Evolutionary conservation across 2,113 vertebrate species (phyloP).

Genomic region (Oplegnathus fasciatus): DNA sequence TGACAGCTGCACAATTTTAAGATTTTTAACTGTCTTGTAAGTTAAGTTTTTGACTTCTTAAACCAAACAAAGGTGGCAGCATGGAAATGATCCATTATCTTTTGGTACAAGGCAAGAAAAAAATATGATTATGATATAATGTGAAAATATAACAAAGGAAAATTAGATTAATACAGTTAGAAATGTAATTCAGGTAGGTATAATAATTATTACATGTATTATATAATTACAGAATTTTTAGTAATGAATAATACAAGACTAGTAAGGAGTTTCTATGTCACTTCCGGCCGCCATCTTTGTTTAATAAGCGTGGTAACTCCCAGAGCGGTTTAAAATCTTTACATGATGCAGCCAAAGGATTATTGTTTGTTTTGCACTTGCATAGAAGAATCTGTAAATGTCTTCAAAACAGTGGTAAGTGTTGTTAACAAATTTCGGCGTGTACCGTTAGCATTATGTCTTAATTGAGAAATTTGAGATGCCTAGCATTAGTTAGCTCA

Average conservation of each 20-base stretch:
- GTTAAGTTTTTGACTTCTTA: neutral
- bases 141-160: neutral
- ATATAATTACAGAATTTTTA: neutral
- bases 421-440: neutral
- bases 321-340: neutral
- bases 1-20: neutral
- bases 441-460: neutral
- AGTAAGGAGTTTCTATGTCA: neutral
- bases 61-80: neutral
- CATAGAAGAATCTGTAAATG: neutral
- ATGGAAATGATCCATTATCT: neutral
- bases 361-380: neutral
- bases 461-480: neutral
- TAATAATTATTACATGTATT: neutral
- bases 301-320: neutral
- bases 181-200: neutral
- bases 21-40: too few species aligned
- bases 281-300: constrained; percentile 13
- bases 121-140: neutral
- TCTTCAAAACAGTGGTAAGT: neutral
- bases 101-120: neutral
- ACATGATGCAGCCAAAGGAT: fast-evolving
- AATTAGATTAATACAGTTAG: neutral
- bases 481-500: neutral
- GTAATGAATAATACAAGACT: neutral